These are phyloP conservation scores for Thermophis baileyi DNA, from an alignment of 2,113 vertebrate genomes.

Conservation along the genomic window DNA sequence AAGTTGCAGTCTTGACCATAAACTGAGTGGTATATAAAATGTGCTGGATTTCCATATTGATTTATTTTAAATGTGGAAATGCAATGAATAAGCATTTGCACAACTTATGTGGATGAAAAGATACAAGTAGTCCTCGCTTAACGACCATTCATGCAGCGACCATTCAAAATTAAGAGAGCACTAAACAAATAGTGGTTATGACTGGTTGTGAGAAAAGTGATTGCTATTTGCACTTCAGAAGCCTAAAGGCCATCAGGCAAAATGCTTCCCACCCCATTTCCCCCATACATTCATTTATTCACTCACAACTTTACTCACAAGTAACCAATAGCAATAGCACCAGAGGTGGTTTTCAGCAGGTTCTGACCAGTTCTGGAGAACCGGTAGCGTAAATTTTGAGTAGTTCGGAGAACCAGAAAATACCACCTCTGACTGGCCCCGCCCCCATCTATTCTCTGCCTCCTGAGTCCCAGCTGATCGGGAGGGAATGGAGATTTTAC, in stretches of 20 bases:
- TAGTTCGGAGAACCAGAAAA: too few species aligned
- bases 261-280: neutral
- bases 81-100: neutral
- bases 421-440: too few species aligned
- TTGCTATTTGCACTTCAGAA: neutral
- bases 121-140: neutral
- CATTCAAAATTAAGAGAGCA: neutral
- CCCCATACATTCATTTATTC: neutral
- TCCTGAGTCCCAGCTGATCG: too few species aligned
- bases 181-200: neutral
- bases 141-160: neutral
- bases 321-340: neutral
- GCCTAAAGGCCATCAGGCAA: neutral
- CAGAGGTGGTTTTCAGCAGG: too few species aligned
- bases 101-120: neutral
- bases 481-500: too few species aligned
- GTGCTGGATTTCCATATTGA: neutral
- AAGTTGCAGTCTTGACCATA: neutral
- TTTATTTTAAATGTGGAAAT: neutral
- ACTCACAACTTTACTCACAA: neutral
- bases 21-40: neutral
- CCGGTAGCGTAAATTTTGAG: too few species aligned
- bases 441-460: too few species aligned
- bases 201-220: neutral
- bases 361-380: too few species aligned